Evolutionary conservation across 2,797 vertebrate species (phyloP).

Genomic region (Okamejei kenojei): DNA sequence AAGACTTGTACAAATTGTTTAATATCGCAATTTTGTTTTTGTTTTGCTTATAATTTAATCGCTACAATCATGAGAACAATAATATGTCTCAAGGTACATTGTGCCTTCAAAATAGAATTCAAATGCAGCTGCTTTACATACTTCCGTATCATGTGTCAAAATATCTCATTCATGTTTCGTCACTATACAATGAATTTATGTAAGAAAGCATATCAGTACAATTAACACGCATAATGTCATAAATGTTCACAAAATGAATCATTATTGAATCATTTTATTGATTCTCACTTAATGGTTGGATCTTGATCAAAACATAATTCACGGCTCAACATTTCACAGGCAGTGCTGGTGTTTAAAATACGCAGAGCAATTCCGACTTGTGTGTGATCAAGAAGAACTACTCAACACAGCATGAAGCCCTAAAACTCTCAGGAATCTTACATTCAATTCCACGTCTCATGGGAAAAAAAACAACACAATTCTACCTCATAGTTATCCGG

Average conservation of each 20-base stretch:
- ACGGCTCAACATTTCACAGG: not conserved
- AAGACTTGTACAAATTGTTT: not conserved
- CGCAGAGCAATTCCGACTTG: not conserved
- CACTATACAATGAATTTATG: not conserved
- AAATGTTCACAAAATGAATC: not conserved
- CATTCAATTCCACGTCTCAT: not conserved
- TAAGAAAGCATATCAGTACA: not conserved
- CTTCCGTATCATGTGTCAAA: not conserved
- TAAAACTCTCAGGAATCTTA: no score
- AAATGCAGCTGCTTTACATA: not conserved
- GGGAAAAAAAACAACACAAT: not conserved
- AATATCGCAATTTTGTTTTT: not conserved
- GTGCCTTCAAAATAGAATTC: not conserved
- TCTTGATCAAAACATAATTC: not conserved
- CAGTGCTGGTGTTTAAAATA: no score
- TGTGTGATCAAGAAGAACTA: not conserved
- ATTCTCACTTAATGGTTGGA: not conserved
- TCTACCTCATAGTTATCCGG: not conserved
- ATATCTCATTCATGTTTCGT: not conserved
- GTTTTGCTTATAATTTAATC: not conserved
- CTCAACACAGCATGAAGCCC: not conserved
- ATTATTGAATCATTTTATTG: not conserved
- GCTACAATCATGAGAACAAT: not conserved
- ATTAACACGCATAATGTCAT: not conserved
- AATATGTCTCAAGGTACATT: not conserved